Base-by-base conservation (phyloP, 2,797 vertebrate genomes). In the Rhyacichthys aspro region DNA sequence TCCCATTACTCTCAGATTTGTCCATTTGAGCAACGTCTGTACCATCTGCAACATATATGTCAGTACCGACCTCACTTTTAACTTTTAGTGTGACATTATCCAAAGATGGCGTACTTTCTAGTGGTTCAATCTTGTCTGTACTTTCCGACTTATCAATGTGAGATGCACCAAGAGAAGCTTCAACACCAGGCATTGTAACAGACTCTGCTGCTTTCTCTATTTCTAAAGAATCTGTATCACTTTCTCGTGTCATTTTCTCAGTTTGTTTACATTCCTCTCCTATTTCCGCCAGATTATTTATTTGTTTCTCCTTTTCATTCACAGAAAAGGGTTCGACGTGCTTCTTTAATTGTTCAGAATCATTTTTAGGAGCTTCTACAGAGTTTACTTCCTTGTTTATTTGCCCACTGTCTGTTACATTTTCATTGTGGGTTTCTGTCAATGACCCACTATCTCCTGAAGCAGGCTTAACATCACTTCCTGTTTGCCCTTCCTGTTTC, bases 51-150 rank as follows among this genome's bases (percentile, higher is more conserved):
- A 44, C n/a, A 5, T 23, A 19, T 0, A 41, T 37, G 55, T 72
- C 75, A 32, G 19, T 32, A 32, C 70, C 63, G 41, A 9, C 0
- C 11, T 42, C 56, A 5, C 1, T 53, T 64, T 78, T 39, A 23
- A 16, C n/a, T 12, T 52, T 34, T 52, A 12, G 33, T 9, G 10
- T 16, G 8, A 11, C 11, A 3, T 19, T 37, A 11, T 52, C 49
- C 34, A 52, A 38, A 38, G 49, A 37, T 14, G 11, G n/a, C 34
- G 1, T n/a, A 17, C 19, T 42, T 37, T 48, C 32, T 0, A 28
- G 11, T 1, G 56, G 34, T 15, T 41, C 36, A 1, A 18, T 39
- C 10, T 17, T 52, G 1, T 65, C 63, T 1, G 32, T 23, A 37
- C 9, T 36, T n/a, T 43, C 28, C 3, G 48, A 50, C 43, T 28